Percentiles rank a stretch among this genome's conserved stretches.
phyloP scores from a whole-genome alignment of 2,888 invertebrate species.

The Lacanobia wlatinum region DNA sequence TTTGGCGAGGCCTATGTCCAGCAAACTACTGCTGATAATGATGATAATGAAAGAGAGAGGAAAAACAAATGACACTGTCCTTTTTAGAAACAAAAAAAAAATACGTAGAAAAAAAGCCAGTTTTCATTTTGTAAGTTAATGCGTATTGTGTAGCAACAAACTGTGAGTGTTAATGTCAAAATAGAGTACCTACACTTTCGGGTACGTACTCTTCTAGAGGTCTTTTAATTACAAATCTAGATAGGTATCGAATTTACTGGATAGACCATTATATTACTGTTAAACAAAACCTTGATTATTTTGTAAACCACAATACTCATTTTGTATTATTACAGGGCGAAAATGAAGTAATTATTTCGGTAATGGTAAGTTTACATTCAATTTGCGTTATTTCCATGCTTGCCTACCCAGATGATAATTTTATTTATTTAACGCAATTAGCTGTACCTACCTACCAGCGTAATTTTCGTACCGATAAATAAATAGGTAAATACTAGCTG shows the following conservation, averaged over 20 bases:
- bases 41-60: too few species aligned
- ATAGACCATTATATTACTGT: constrained; percentile 15
- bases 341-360: constrained; percentile 45
- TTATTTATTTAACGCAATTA: constrained; percentile 13
- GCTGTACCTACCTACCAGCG: not conserved
- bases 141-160: too few species aligned
- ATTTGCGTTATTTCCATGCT: constrained; percentile 27
- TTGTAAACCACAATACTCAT: constrained; percentile 43
- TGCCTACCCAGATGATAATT: not conserved
- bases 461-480: not conserved
- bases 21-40: too few species aligned
- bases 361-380: constrained; percentile 40
- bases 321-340: constrained; percentile 26
- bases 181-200: too few species aligned
- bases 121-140: too few species aligned
- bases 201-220: not conserved
- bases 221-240: constrained; percentile 13
- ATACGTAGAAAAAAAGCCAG: too few species aligned
- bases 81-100: too few species aligned
- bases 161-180: too few species aligned
- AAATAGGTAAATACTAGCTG: not conserved
- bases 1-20: not conserved
- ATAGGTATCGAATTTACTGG: constrained; percentile 2
- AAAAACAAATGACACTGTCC: too few species aligned
- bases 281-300: constrained; percentile 50